phyloP scores from a whole-genome alignment of 2,113 vertebrate genomes.

The Pteropus alecto region DNA sequence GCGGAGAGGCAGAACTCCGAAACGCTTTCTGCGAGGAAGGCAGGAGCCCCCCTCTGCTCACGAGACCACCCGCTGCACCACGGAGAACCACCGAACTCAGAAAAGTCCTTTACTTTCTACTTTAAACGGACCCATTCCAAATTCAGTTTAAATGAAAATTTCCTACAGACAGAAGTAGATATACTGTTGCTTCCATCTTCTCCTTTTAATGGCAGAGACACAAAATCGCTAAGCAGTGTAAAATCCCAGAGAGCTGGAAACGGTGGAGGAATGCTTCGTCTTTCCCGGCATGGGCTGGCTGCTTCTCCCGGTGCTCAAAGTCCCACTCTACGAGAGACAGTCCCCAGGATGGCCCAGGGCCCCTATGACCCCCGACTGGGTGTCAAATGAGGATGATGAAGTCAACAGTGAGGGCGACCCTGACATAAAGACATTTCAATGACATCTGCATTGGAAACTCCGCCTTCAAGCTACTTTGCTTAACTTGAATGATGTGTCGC shows the following conservation, averaged over 20 bases:
- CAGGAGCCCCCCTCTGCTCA: too few species aligned
- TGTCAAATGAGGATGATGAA: accelerated
- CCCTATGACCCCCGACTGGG: accelerated
- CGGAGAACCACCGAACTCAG: too few species aligned
- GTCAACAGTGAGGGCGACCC: neutral
- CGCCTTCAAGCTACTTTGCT: neutral
- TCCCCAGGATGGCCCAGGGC: accelerated
- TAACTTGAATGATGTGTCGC: accelerated
- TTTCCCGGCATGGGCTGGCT: accelerated
- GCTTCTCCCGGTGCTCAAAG: neutral
- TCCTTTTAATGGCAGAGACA: neutral
- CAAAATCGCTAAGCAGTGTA: neutral
- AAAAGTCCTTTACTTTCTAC: too few species aligned
- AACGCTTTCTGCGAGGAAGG: too few species aligned
- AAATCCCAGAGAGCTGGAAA: neutral
- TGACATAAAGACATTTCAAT: accelerated
- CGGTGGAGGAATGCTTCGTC: accelerated
- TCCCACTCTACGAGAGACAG: too few species aligned
- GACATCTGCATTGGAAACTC: neutral
- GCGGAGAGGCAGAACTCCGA: too few species aligned
- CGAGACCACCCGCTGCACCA: too few species aligned
- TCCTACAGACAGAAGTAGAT: neutral
- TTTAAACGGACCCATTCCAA: neutral
- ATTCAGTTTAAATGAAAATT: neutral
- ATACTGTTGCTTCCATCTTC: neutral